Evolutionary conservation across 1,140 invertebrate genomes (phyloP).

Genomic region (Chironomus striatipennis): DNA sequence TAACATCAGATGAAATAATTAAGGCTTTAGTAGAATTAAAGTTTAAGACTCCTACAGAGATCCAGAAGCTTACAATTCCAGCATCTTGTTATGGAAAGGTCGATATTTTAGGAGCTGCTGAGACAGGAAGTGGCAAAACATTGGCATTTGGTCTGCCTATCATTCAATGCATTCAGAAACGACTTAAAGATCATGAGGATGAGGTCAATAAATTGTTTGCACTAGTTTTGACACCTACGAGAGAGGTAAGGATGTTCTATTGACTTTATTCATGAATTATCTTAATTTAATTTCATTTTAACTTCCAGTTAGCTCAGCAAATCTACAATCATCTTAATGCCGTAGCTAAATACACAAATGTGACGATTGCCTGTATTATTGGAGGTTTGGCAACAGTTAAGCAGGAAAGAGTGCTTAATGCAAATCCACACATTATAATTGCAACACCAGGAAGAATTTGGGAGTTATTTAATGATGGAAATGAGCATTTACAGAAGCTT

Average conservation of each 20-base stretch:
- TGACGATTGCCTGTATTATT: constrained; percentile 63
- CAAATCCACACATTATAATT: constrained; percentile 85
- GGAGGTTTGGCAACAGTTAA: constrained; percentile 87
- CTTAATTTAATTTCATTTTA: not conserved
- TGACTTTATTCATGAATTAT: not conserved
- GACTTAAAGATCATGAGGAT: constrained; percentile 36
- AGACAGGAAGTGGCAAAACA: constrained; percentile 97
- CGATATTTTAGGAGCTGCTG: constrained; percentile 91
- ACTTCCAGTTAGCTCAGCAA: constrained; percentile 70
- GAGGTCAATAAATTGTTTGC: constrained; percentile 54
- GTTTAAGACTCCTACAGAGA: constrained; percentile 75
- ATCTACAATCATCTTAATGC: constrained; percentile 76
- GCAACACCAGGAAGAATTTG: constrained; percentile 93
- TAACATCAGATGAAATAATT: constrained; percentile 58
- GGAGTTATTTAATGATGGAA: constrained; percentile 78
- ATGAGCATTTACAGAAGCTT: constrained; percentile 63
- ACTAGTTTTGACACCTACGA: constrained; percentile 85
- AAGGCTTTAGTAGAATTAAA: constrained; percentile 63
- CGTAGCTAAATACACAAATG: constrained; percentile 68
- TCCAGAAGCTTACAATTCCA: constrained; percentile 68
- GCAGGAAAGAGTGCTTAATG: constrained; percentile 75
- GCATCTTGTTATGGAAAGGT: constrained; percentile 70
- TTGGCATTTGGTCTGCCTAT: constrained; percentile 94
- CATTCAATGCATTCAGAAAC: constrained; percentile 37
- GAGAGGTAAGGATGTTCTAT: constrained; percentile 48